Base-by-base conservation (phyloP, 1,140 invertebrate genomes). In the Dolichoris vasculosae region DNA sequence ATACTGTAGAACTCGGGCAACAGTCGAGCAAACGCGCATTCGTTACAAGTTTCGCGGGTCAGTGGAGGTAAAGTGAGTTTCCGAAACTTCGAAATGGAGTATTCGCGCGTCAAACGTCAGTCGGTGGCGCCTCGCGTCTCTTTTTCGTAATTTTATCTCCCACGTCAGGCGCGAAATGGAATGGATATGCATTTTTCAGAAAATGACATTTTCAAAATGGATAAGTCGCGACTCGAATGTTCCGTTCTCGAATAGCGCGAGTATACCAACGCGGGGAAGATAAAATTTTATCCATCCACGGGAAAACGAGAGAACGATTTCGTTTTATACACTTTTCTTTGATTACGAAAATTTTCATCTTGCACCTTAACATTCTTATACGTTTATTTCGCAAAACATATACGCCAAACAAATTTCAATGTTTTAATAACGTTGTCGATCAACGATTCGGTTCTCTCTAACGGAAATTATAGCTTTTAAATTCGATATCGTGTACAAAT, bases 161-260 rank as follows among this genome's bases (percentile, higher is more conserved):
- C 48, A 20, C 69, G 38, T 30, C 30, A 38, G 23, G 35, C 69
- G 26, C 30, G 7, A 73, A 75, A 83, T 75, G 67, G 73, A 83
- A 83, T 76, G 82, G 73, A 77, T 77, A 51, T 77, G 73, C 82
- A 83, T 76, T 83, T 83, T 83, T 64, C 55, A 77, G 38, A 75
- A 83, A 83, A 64, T 76, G 55, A 40, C 48, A 73, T 59, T 82
- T 73, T 75, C 69, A 48, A 82, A 82, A 82, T 69, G 48, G 13
- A 75, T 30, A 40, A 55, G 48, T 73, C 69, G 69, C 13, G 30
- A 30, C 46, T 75, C 32, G 64, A 71, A 82, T 51, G 43, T 51
- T 55, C 48, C 79, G 40, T 75, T 75, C 7, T 71, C 1, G n/a
- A 8, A 71, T 40, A 71, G 23, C 7, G 15, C 32, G 9, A 17